A percentile compares a stretch with the other conserved stretches of the same genome.
These are phyloP conservation scores for Beaufortia kweichowensis DNA, from an alignment of 2,113 vertebrate genomes.

Conservation along the genomic window DNA sequence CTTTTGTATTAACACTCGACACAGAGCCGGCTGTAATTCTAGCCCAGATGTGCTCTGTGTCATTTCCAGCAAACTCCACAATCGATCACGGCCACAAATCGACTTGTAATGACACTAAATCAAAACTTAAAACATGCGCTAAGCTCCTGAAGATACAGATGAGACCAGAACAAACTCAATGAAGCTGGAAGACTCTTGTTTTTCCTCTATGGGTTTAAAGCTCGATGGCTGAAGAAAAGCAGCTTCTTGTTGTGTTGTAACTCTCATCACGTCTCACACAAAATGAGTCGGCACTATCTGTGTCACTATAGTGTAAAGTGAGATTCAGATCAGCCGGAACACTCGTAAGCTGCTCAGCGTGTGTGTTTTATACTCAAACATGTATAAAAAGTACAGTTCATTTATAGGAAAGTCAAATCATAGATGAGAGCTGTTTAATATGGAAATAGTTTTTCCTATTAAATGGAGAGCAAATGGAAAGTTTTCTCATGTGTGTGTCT, in stretches of 20 bases:
- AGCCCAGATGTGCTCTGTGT: constrained; percentile 25
- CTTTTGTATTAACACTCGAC: no score
- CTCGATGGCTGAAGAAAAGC: background rate
- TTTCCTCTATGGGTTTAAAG: background rate
- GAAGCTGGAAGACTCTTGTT: no score
- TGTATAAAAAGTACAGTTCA: no score
- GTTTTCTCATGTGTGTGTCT: no score
- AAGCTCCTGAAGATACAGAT: background rate
- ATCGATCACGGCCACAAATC: constrained; percentile 48
- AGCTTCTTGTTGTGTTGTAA: background rate
- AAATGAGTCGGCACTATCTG: background rate
- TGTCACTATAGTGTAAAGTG: background rate
- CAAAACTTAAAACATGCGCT: constrained; percentile 11
- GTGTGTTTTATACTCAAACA: no score
- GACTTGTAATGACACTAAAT: constrained; percentile 41
- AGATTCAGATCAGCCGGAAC: background rate
- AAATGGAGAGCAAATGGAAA: no score
- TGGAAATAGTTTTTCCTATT: no score
- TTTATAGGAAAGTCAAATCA: no score
- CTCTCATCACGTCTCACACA: background rate
- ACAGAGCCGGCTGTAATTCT: no score
- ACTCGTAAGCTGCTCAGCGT: no score
- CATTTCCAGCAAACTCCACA: constrained; percentile 39
- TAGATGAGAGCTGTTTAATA: no score
- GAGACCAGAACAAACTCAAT: background rate